Conservation (phyloP, 1,140 invertebrate species). For the Colletes gigas region DNA sequence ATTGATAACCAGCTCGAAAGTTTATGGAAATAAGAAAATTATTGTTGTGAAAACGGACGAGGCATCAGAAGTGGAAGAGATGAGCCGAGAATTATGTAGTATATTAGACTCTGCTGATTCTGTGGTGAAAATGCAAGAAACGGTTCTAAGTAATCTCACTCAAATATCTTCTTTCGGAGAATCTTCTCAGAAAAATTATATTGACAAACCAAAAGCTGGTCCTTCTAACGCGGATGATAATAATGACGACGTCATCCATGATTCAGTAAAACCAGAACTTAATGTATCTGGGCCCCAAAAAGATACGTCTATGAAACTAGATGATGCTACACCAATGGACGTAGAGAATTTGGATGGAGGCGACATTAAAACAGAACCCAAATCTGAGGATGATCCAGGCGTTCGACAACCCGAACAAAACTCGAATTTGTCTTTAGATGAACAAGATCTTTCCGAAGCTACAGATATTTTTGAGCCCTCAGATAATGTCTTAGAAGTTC, state of each 20-base stretch:
- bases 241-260: not conserved
- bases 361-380: constrained; percentile 29
- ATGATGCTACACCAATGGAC: not conserved
- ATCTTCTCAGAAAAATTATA: constrained; percentile 52
- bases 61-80: constrained; percentile 74
- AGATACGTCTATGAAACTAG: constrained; percentile 39
- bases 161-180: constrained; percentile 70
- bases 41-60: constrained; percentile 72
- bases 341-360: constrained; percentile 10
- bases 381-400: constrained; percentile 27
- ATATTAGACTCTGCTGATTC: constrained; percentile 77
- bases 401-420: constrained; percentile 51
- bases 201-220: constrained; percentile 38
- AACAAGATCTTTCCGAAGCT: constrained; percentile 66
- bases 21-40: constrained; percentile 75
- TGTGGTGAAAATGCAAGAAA: constrained; percentile 78
- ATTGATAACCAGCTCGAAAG: constrained; percentile 67
- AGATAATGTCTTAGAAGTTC: constrained; percentile 56
- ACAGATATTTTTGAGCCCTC: constrained; percentile 74
- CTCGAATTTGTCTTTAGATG: constrained; percentile 45
- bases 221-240: not conserved
- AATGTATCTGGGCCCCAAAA: not conserved
- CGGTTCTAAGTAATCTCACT: constrained; percentile 72
- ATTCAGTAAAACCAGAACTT: not conserved
- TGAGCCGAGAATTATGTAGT: constrained; percentile 76